Conservation (phyloP, 92 coral and sea anemone genomes). For the Bergia sp. region DNA sequence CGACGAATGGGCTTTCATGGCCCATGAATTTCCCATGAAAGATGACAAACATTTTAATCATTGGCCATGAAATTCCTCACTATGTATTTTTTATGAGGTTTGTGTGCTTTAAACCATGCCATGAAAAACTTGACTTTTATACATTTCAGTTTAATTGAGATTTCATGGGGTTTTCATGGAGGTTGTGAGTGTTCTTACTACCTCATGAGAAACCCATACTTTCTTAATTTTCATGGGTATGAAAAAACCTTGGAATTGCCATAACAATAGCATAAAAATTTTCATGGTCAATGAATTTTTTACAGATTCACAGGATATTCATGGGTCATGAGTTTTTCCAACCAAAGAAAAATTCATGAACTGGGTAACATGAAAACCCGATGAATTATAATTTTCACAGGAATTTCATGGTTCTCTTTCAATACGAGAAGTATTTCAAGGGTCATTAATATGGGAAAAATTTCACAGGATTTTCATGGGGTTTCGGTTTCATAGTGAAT, state of each 20-base stretch:
- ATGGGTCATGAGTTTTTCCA: constrained; percentile 39
- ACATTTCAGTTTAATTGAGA: too few species aligned
- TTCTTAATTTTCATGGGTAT: neutral
- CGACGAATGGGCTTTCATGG: too few species aligned
- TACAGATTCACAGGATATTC: constrained; percentile 20
- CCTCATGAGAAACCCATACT: neutral
- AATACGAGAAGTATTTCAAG: neutral
- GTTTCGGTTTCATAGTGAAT: neutral
- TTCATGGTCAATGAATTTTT: constrained; percentile 21
- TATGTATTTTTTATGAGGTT: neutral
- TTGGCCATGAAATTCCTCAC: constrained; percentile 3
- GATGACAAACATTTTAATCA: neutral
- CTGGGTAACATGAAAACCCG: neutral
- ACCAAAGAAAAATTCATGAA: constrained; percentile 36
- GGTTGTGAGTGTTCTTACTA: too few species aligned
- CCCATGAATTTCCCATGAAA: too few species aligned
- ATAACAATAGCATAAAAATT: neutral
- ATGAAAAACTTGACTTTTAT: too few species aligned
- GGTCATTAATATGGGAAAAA: too few species aligned
- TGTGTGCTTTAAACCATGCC: too few species aligned
- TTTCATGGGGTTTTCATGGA: too few species aligned
- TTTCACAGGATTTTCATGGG: neutral
- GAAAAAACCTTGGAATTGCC: constrained; percentile 25
- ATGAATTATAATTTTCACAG: constrained; percentile 17
- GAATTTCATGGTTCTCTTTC: neutral